Evolutionary conservation across 2,797 vertebrate genomes (phyloP), one percentile per base, ranked within the genome.

Genomic region (Petrocephalus schoutedeni): DNA sequence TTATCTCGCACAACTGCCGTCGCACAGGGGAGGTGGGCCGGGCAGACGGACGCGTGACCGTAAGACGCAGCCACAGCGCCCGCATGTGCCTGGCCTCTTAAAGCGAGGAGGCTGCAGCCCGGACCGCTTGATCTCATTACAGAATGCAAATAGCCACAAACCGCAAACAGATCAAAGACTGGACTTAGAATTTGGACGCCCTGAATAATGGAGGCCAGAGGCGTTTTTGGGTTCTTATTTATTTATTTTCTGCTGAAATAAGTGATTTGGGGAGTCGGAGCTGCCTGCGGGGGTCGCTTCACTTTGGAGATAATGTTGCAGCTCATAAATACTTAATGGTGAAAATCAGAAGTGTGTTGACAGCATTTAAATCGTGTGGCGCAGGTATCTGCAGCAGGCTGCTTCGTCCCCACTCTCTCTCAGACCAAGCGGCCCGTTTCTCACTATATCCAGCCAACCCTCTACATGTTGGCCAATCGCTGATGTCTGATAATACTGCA

Each of bases 161-260:
- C 94, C 94, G 23, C 95, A 94, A 95, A 94, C 94, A 94, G 95
- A 96, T 96, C 95, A 96, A 96, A 96, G 95, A 94, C 96, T 95
- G 91, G 94, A 92, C 93, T 94, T 93, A 91, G 85, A 64, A 91
- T 94, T 93, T 95, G 94, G 94, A 94, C 92, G 91, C 93, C 92
- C 93, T 88, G 94, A 91, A 94, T 95, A 95, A 95, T 94, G 92
- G 93, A 92, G 90, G 93, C 94, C 95, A 64, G 91, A 89, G 94
- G 95, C 93, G 89, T 71, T 92, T 93, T 92, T 19, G 51, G 21
- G 86, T 87, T 90, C 91, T 95, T 94, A 93, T 80, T 80, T 80
- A 80, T 80, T 80, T 80, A 80, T 80, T 80, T 83, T 51, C 21
- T 51, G 53, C n/a, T 83, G 41, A 83, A 83, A 94, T 93, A 93